Evolutionary conservation across 2,797 vertebrate species (phyloP).

Genomic region (Sarcophilus harrisii): DNA sequence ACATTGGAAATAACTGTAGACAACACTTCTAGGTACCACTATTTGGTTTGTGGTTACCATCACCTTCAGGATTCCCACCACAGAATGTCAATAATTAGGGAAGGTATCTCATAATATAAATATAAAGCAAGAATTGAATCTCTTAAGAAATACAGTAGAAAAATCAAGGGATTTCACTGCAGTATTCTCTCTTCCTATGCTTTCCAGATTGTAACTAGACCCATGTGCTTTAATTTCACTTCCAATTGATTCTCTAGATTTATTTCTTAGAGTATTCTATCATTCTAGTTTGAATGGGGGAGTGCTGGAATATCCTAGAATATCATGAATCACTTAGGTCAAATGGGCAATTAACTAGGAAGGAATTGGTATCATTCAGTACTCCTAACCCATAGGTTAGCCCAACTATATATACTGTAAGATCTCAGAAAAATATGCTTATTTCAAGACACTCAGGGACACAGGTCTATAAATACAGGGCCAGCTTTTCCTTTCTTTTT

Average conservation of each 20-base stretch:
- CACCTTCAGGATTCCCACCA: background rate
- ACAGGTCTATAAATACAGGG: background rate
- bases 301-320: background rate
- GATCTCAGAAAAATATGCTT: background rate
- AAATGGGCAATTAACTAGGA: background rate
- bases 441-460: background rate
- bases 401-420: background rate
- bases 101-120: background rate
- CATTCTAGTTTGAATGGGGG: background rate
- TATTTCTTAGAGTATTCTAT: background rate
- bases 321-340: conserved; percentile 9
- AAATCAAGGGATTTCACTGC: background rate
- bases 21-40: background rate
- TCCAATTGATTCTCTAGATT: background rate
- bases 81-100: background rate
- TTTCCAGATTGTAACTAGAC: background rate
- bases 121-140: background rate
- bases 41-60: background rate
- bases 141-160: background rate
- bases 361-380: background rate
- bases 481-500: background rate
- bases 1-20: conserved; percentile 7
- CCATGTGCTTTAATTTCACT: background rate
- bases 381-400: conserved; percentile 31
- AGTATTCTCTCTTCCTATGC: background rate